phyloP scores from a whole-genome alignment of 2,888 invertebrate species.

The Hedychridium roseum region DNA sequence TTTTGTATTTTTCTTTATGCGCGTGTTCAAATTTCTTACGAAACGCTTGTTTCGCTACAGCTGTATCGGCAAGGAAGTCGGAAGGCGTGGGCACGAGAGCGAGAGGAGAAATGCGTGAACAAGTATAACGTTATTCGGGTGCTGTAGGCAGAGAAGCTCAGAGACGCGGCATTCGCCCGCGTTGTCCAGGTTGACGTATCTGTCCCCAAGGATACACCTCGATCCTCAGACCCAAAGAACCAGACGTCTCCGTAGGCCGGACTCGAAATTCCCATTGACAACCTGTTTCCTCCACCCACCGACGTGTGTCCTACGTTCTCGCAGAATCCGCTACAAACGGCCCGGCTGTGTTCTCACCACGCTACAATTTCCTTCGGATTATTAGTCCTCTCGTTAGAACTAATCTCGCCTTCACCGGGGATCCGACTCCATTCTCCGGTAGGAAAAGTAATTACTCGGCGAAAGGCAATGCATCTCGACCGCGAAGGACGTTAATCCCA shows the following conservation, averaged over 20 bases:
- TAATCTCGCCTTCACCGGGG: too few relatives aligned
- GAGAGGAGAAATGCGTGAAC: constrained; percentile 6
- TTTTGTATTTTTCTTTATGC: too few relatives aligned
- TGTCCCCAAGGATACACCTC: constrained; percentile 58
- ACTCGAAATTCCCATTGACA: constrained; percentile 47
- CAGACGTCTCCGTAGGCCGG: constrained; percentile 31
- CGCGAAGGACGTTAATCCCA: too few relatives aligned
- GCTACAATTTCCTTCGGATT: too few relatives aligned
- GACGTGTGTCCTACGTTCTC: constrained; percentile 14
- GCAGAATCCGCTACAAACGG: constrained; percentile 16
- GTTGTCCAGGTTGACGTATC: constrained; percentile 60
- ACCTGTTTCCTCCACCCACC: constrained; percentile 36
- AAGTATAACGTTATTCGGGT: constrained; percentile 17
- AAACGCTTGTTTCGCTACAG: too few relatives aligned
- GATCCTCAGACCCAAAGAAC: constrained; percentile 37
- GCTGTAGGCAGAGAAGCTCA: constrained; percentile 30
- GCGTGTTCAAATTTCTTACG: too few relatives aligned
- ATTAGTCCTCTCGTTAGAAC: too few relatives aligned
- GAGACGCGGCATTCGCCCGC: constrained; percentile 42
- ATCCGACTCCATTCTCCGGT: too few relatives aligned
- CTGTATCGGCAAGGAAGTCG: too few relatives aligned
- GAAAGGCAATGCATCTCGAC: too few relatives aligned
- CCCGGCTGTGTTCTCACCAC: too few relatives aligned
- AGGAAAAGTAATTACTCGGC: too few relatives aligned
- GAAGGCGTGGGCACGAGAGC: background rate